phyloP scores from a whole-genome alignment of 2,797 vertebrate species.

The Trachurus trachurus region DNA sequence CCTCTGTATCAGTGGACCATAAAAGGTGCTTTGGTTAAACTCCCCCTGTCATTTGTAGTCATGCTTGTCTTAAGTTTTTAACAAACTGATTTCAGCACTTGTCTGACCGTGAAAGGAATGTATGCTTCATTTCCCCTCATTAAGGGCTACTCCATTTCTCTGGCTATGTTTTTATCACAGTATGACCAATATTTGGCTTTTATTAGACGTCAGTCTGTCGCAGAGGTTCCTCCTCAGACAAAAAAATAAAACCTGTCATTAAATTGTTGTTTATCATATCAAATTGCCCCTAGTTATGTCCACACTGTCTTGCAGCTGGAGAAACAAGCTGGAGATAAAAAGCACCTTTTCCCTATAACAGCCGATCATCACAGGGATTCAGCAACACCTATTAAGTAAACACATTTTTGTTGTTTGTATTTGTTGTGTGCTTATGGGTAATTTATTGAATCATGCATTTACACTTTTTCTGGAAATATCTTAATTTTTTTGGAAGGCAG shows the following conservation, averaged over 20 bases:
- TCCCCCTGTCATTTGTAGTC: slow-evolving; percentile 62
- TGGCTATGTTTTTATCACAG: slow-evolving; percentile 12
- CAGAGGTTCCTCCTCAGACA: neutral
- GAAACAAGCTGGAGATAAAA: slow-evolving; percentile 16
- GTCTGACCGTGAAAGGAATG: slow-evolving; percentile 55
- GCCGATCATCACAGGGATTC: neutral
- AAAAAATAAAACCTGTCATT: slow-evolving; percentile 27
- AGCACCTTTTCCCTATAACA: neutral
- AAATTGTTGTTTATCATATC: slow-evolving; percentile 21
- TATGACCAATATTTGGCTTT: slow-evolving; percentile 33
- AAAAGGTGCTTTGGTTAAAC: slow-evolving; percentile 62
- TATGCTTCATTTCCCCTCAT: slow-evolving; percentile 53
- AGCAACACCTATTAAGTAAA: slow-evolving; percentile 1
- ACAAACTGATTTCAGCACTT: slow-evolving; percentile 62
- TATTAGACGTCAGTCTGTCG: slow-evolving; percentile 38
- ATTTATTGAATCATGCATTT: slow-evolving; percentile 18
- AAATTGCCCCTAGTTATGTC: neutral
- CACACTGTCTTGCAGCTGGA: neutral
- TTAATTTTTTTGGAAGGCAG: neutral
- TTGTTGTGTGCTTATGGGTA: neutral
- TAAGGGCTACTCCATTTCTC: slow-evolving; percentile 39
- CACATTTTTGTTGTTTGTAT: neutral
- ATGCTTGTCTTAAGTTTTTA: slow-evolving; percentile 64
- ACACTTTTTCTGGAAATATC: neutral
- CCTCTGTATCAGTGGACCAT: slow-evolving; percentile 53